Evolutionary conservation across 2,797 vertebrate species (phyloP), one percentile per base, ranked within the genome.

Genomic region (Percopsis omiscomaycus): DNA sequence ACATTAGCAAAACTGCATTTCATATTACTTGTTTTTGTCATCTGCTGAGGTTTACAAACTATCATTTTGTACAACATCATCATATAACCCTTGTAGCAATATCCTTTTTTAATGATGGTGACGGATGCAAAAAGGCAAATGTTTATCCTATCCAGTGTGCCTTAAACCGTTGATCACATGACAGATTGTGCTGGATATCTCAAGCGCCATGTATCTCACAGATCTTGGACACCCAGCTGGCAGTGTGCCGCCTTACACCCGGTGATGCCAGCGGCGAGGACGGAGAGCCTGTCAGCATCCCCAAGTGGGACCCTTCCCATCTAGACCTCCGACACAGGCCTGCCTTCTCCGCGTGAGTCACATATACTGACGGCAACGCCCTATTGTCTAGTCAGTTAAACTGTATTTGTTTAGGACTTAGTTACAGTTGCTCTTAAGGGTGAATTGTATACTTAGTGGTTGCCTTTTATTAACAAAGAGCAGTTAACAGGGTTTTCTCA

Each of bases 161-260:
- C 22, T 22, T 22, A 22, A 22, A 22, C 22, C 22, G 22, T 22
- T 37, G 32, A 37, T 37, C 32, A 37, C 32, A 8, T 37, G 6
- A 37, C 32, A 22, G 22, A 22, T 22, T 22, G 22, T 22, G 22
- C 22, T 1, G 1, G 22, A 22, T 22, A 22, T 22, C 22, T 22
- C 27, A 48, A 29, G 47, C 5, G 1, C 9, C n/a, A 0, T 45
- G 16, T 59, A 9, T 79, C 46, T 4, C 67, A 42, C 67, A 93
- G 92, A 53, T 93, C 64, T 73, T 93, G 81, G 90, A 93, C 73
- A 91, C 91, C 54, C 91, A 91, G 84, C 70, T 89, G 65, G 83
- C 74, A 0, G 62, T 83, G 61, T 83, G 81, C 61, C 89, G 75
- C 60, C 88, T 74, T 1, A 55, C 61, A 42, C 66, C 66, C 5